These are phyloP conservation scores for Raja brachyura DNA, from an alignment of 2,113 vertebrate species.

Conservation along the genomic window DNA sequence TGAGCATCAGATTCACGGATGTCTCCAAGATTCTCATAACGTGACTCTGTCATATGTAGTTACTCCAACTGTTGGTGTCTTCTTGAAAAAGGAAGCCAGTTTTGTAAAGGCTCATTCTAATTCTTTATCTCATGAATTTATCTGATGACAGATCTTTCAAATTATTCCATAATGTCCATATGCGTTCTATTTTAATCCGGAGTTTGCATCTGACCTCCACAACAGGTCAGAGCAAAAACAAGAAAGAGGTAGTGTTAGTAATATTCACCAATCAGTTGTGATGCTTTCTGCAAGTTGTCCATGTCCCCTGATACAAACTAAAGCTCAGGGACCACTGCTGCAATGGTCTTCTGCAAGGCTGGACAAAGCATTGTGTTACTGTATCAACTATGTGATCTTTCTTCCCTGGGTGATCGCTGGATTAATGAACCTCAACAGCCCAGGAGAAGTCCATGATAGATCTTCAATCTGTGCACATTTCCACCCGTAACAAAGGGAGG, in stretches of 20 bases:
- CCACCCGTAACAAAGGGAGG: background rate
- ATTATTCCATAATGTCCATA: background rate
- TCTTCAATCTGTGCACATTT: background rate
- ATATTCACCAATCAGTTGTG: too few relatives aligned
- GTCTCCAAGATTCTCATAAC: too few relatives aligned
- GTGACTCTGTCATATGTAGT: too few relatives aligned
- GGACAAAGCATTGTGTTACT: too few relatives aligned
- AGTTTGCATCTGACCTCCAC: background rate
- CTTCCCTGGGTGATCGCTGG: background rate
- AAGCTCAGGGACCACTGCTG: too few relatives aligned
- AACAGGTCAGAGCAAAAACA: background rate
- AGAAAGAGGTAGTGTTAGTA: background rate
- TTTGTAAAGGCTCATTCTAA: background rate
- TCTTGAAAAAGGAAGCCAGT: background rate
- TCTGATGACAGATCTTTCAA: background rate
- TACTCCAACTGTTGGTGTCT: too few relatives aligned
- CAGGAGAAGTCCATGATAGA: background rate
- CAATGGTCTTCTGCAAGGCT: too few relatives aligned
- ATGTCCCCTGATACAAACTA: too few relatives aligned
- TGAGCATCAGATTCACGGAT: background rate
- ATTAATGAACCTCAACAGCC: background rate
- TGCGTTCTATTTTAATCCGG: background rate
- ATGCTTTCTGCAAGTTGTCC: too few relatives aligned
- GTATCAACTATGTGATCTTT: background rate
- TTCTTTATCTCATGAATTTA: background rate